phyloP scores from a whole-genome alignment of 2,797 vertebrate species.

The Channallabes apus region DNA sequence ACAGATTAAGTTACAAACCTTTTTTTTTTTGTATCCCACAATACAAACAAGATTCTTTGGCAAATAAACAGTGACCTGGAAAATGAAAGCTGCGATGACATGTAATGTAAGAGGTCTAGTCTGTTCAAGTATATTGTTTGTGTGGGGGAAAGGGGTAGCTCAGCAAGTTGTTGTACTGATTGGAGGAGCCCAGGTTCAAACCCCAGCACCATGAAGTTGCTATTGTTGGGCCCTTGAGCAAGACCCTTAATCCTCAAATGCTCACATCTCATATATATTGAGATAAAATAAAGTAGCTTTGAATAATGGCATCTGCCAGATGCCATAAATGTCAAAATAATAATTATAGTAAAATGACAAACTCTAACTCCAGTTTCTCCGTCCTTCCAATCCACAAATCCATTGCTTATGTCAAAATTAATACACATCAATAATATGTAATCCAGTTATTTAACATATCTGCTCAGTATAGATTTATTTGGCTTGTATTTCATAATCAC shows the following conservation, averaged over 20 bases:
- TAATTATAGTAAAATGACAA: background rate
- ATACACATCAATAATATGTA: background rate
- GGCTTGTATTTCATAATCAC: too few species aligned
- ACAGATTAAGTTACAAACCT: conserved; percentile 39
- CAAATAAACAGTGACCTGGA: conserved; percentile 29
- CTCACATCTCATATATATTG: too few species aligned
- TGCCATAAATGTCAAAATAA: too few species aligned
- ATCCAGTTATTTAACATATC: background rate
- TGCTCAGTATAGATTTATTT: too few species aligned
- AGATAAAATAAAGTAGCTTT: too few species aligned
- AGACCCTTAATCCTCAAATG: too few species aligned
- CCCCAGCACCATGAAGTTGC: too few species aligned
- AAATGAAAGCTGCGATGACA: conserved; percentile 37
- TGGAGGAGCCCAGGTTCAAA: too few species aligned
- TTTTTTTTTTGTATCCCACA: conserved; percentile 31
- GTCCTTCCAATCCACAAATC: background rate
- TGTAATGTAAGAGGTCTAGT: conserved; percentile 24
- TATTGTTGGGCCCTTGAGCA: too few species aligned
- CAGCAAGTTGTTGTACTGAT: too few species aligned
- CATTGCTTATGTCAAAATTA: background rate
- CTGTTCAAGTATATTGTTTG: background rate
- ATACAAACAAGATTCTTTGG: conserved; percentile 47
- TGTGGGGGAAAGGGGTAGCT: too few species aligned
- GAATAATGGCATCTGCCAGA: too few species aligned
- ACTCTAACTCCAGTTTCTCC: background rate